Base-by-base conservation (phyloP, 2,797 vertebrate species). In the Pseudochaenichthys georgianus region DNA sequence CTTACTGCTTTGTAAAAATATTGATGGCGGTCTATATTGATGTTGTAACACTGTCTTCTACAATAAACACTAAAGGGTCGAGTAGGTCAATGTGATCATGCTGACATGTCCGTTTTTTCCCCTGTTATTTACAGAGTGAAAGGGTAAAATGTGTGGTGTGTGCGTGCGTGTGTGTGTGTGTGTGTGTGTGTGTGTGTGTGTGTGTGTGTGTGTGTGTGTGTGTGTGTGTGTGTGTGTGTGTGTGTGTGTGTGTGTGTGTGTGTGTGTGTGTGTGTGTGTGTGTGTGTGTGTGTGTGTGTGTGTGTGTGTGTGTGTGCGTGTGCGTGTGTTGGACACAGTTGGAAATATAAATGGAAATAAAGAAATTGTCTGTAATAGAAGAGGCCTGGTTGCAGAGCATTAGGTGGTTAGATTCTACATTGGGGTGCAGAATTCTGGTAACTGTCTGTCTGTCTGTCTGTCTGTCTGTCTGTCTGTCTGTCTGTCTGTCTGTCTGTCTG, bases 341-440 rank as follows among this genome's bases (percentile, higher is more conserved):
- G 43, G 23, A 52, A 55, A 59, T 59, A 80, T 83, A n/a, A n/a
- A n/a, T n/a, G n/a, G n/a, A n/a, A n/a, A n/a, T n/a, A n/a, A n/a
- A n/a, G n/a, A n/a, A n/a, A n/a, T n/a, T n/a, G n/a, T n/a, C n/a
- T n/a, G n/a, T n/a, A n/a, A n/a, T n/a, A n/a, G n/a, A n/a, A n/a
- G n/a, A n/a, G n/a, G n/a, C n/a, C n/a, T n/a, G n/a, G n/a, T n/a
- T n/a, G n/a, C n/a, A n/a, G n/a, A n/a, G n/a, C n/a, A n/a, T n/a
- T n/a, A n/a, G n/a, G n/a, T n/a, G n/a, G n/a, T n/a, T n/a, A n/a
- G n/a, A n/a, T n/a, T n/a, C n/a, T n/a, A n/a, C n/a, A n/a, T n/a
- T n/a, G n/a, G n/a, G n/a, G n/a, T n/a, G n/a, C n/a, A n/a, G n/a
- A 88, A 90, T 88, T 66, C 65, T 66, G 42, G 57, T 21, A 62